Base-by-base conservation (phyloP, 1,140 invertebrate genomes). In the Bombus superbus region DNA sequence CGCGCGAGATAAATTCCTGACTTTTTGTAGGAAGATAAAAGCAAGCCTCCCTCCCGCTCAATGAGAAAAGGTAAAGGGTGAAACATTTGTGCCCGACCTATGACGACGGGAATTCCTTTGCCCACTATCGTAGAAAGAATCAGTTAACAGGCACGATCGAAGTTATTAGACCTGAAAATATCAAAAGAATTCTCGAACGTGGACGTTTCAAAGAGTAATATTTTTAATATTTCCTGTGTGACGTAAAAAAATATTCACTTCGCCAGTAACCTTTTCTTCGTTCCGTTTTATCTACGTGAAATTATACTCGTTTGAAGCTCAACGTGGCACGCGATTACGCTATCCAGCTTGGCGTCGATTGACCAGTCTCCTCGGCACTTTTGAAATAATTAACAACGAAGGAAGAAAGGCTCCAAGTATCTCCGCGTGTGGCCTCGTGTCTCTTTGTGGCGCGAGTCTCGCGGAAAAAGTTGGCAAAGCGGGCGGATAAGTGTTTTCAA, bases 81-180 rank as follows among this genome's bases (percentile, higher is more conserved):
- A 62, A 62, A 62, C 59, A 66, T 66, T 32, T 28, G 32, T 59
- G 83, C 53, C 68, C 25, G 69, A 81, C 77, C 68, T 72, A 57
- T n/a, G 57, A 66, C 42, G 59, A 73, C 42, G 28, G 42, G 32
- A 13, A 53, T 53, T 35, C 42, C 83, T 81, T 85, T 85, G 69
- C 83, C 53, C 59, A 79, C 59, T 40, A 69, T 84, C 75, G 62
- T 79, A 84, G 82, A 84, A 84, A 53, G 40, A 79, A 84, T 79
- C 40, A 38, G 75, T 44, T 78, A 71, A 71, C 38, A 47, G 64
- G 64, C n/a, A 35, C 75, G 47, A 79, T 35, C 25, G 32, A 22
- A 3, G 73, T 47, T 84, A 62, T 79, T 72, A 84, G 66, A 79
- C 66, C 35, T 62, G 76, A 66, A 79, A 84, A 79, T 84, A 22